Conservation (phyloP, 2,797 vertebrate species). For the Darevskia nairensis region DNA sequence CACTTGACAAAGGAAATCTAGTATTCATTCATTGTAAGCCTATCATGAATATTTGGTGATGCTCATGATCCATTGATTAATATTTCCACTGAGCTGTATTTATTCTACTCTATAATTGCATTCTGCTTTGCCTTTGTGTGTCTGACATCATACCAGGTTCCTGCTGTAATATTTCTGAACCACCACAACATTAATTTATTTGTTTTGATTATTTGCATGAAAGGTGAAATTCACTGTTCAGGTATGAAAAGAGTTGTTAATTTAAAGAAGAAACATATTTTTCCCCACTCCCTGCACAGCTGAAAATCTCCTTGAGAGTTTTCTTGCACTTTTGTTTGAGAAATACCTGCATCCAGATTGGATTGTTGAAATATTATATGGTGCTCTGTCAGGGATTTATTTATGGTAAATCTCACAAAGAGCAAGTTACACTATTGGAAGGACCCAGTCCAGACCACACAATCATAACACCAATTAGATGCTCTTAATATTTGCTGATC, state of each 20-base stretch:
- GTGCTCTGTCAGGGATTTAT: not conserved
- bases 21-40: not conserved
- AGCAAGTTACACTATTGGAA: not conserved
- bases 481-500: not conserved
- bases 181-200: not conserved
- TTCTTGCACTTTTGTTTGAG: not conserved
- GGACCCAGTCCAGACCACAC: not conserved
- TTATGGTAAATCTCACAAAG: not conserved
- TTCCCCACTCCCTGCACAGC: not conserved
- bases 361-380: not conserved
- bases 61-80: not conserved
- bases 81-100: not conserved
- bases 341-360: not conserved
- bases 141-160: not conserved
- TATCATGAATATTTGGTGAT: not conserved
- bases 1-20: not conserved
- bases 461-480: not conserved
- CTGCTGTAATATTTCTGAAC: slow-evolving; percentile 4
- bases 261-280: not conserved
- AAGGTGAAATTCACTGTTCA: not conserved
- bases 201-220: slow-evolving; percentile 2
- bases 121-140: not conserved
- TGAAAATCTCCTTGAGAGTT: not conserved
- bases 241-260: not conserved
- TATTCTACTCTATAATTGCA: not conserved